Evolutionary conservation across 2,888 invertebrate genomes (phyloP).

Genomic region (Slavum lentiscoides): DNA sequence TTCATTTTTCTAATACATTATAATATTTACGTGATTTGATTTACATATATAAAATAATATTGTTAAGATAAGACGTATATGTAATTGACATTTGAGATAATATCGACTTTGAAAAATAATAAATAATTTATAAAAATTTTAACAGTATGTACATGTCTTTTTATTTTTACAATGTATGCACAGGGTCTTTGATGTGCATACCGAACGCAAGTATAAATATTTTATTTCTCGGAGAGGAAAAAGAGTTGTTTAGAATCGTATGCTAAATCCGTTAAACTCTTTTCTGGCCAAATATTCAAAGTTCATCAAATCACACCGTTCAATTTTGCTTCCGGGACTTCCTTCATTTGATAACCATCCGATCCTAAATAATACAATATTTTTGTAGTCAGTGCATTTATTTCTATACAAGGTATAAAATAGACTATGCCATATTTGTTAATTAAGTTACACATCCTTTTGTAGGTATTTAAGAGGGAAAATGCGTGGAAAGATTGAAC

Average conservation of each 20-base stretch:
- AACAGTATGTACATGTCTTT: conserved; percentile 52
- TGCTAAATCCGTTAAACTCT: conserved; percentile 75
- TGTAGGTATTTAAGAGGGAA: no score
- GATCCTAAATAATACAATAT: conserved; percentile 65
- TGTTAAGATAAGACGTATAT: conserved; percentile 29
- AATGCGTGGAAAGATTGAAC: no score
- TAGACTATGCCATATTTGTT: no score
- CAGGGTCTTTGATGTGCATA: not conserved
- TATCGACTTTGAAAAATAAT: conserved; percentile 40
- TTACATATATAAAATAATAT: conserved; percentile 47
- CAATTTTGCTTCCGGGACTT: conserved; percentile 82
- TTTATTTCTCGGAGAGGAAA: not conserved
- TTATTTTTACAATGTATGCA: conserved; percentile 1
- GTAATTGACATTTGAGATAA: conserved; percentile 25
- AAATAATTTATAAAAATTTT: conserved; percentile 37
- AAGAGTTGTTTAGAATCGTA: conserved; percentile 71
- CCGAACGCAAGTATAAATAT: not conserved
- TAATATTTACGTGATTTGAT: conserved; percentile 37
- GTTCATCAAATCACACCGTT: conserved; percentile 78
- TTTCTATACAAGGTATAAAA: not conserved
- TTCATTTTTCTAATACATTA: conserved; percentile 44
- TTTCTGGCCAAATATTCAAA: conserved; percentile 74
- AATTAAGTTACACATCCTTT: no score
- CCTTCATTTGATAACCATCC: conserved; percentile 81
- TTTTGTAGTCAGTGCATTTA: not conserved